Evolutionary conservation across 2,113 vertebrate species (phyloP).

Genomic region (Heptranchias perlo): DNA sequence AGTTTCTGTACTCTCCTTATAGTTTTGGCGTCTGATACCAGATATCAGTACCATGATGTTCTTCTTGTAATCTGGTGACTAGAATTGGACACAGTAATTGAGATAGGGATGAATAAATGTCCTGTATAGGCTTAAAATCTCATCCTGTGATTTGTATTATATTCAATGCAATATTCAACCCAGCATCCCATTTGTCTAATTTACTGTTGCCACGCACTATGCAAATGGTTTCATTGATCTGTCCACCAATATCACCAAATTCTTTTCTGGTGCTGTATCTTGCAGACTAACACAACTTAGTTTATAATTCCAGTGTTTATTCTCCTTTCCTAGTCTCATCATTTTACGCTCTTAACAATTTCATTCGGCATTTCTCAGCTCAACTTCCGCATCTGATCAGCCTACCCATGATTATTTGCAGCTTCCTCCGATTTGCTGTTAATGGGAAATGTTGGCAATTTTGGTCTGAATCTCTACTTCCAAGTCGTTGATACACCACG

Average conservation of each 20-base stretch:
- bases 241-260: neutral
- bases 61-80: neutral
- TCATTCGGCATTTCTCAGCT: neutral
- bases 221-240: neutral
- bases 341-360: neutral
- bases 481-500: neutral
- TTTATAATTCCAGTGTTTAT: too few relatives aligned
- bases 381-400: neutral
- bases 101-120: neutral
- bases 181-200: neutral
- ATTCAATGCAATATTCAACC: neutral
- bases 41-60: too few relatives aligned
- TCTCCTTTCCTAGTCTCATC: neutral
- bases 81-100: neutral
- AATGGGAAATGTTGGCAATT: neutral
- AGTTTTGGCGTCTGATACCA: too few relatives aligned
- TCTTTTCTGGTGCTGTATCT: neutral
- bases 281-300: too few relatives aligned
- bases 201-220: neutral
- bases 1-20: too few relatives aligned
- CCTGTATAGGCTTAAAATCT: neutral
- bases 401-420: neutral
- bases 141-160: neutral
- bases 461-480: neutral
- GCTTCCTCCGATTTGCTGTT: neutral